These are phyloP conservation scores for Drosophila ohnishii DNA, from an alignment of 1,140 invertebrate genomes.

Conservation along the genomic window DNA sequence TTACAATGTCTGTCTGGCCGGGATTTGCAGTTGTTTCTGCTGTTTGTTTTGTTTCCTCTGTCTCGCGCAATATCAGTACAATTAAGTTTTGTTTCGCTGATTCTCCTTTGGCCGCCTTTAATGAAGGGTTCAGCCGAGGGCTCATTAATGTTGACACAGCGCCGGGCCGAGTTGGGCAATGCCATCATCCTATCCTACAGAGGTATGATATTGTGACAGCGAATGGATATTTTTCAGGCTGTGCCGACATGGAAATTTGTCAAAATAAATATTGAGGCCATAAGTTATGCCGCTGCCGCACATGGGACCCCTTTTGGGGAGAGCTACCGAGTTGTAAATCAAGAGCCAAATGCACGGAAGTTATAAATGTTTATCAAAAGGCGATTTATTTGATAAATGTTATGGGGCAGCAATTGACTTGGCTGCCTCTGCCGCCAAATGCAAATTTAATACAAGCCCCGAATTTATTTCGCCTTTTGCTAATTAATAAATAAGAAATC, in stretches of 20 bases:
- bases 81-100: conserved; percentile 74
- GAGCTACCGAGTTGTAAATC: conserved; percentile 58
- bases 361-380: conserved; percentile 74
- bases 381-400: conserved; percentile 70
- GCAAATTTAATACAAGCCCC: conserved; percentile 67
- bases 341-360: conserved; percentile 67
- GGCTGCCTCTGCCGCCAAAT: conserved; percentile 26
- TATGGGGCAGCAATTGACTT: conserved; percentile 51
- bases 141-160: conserved; percentile 75
- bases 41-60: conserved; percentile 51
- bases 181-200: conserved; percentile 1
- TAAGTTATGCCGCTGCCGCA: conserved; percentile 35
- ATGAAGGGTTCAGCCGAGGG: conserved; percentile 65
- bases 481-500: conserved; percentile 78
- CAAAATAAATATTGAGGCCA: conserved; percentile 58
- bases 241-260: conserved; percentile 61
- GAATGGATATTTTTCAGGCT: conserved; percentile 26
- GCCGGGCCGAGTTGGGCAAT: conserved; percentile 50
- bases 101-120: conserved; percentile 59
- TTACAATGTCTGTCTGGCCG: conserved; percentile 68
- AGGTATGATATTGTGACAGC: conserved; percentile 43
- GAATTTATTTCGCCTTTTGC: conserved; percentile 70
- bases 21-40: conserved; percentile 35
- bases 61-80: conserved; percentile 66
- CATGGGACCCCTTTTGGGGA: conserved; percentile 1